Conservation (phyloP, 2,797 vertebrate species). For the Delichon dasypus region DNA sequence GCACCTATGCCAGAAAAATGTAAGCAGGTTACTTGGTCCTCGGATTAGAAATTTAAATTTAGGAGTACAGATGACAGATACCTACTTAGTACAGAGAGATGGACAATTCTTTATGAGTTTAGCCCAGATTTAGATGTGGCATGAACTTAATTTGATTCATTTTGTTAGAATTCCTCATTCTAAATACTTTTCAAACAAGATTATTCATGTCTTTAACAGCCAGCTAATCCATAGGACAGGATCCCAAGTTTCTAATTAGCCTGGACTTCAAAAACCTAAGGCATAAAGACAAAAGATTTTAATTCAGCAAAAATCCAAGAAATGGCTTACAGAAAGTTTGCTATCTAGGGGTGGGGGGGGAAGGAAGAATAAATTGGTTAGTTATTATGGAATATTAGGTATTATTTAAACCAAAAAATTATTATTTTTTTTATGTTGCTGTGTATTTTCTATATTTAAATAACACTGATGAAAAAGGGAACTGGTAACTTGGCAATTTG, state of each 20-base stretch:
- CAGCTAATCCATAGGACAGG: background rate
- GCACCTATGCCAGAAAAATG: background rate
- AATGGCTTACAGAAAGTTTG: background rate
- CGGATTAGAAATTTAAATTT: background rate
- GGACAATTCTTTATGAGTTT: background rate
- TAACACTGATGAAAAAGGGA: background rate
- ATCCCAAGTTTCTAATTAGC: background rate
- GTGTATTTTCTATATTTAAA: background rate
- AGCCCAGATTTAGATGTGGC: background rate
- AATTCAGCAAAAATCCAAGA: background rate
- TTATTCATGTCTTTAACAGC: background rate
- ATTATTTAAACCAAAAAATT: background rate
- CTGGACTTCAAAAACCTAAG: background rate
- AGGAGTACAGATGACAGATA: background rate
- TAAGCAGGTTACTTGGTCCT: background rate
- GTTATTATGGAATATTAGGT: background rate
- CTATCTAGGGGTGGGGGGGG: background rate
- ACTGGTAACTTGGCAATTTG: background rate
- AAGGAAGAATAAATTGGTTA: rapidly evolving
- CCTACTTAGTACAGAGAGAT: background rate
- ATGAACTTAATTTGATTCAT: background rate
- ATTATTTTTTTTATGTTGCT: background rate
- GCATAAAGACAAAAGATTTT: background rate
- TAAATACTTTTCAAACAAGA: background rate
- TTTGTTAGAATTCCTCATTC: background rate